Conservation (phyloP, 2,888 invertebrate genomes). For the Barypeithes pellucidus region DNA sequence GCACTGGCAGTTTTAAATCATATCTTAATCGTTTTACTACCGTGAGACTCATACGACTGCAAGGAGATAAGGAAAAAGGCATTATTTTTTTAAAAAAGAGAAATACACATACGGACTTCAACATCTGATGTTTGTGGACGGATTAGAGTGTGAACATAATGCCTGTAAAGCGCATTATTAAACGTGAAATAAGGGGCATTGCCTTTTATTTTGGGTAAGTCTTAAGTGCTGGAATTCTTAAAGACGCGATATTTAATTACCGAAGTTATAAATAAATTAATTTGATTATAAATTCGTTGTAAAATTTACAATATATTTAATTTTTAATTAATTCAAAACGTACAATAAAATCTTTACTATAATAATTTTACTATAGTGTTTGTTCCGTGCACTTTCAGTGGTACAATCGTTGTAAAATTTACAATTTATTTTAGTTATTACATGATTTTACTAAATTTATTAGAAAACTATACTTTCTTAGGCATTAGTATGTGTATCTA, state of each 20-base stretch:
- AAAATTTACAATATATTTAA: too few relatives aligned
- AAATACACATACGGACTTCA: neutral
- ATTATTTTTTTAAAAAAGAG: neutral
- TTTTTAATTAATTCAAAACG: too few relatives aligned
- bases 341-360: too few relatives aligned
- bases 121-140: conserved; percentile 13
- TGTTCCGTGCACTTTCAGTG: too few relatives aligned
- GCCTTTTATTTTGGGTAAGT: neutral
- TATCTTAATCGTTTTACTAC: conserved; percentile 16
- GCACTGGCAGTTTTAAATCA: conserved; percentile 6
- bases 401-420: too few relatives aligned
- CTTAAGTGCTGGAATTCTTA: neutral
- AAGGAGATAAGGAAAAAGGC: conserved; percentile 15
- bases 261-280: too few relatives aligned
- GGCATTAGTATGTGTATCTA: too few relatives aligned
- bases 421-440: too few relatives aligned
- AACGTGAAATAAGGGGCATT: neutral
- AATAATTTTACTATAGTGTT: too few relatives aligned
- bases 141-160: conserved; percentile 14
- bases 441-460: too few relatives aligned
- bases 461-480: too few relatives aligned
- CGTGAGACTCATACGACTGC: neutral
- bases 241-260: neutral
- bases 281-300: too few relatives aligned
- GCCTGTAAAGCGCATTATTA: neutral